Base-by-base conservation (phyloP, 1,140 invertebrate genomes). In the Ylistrum balloti region DNA sequence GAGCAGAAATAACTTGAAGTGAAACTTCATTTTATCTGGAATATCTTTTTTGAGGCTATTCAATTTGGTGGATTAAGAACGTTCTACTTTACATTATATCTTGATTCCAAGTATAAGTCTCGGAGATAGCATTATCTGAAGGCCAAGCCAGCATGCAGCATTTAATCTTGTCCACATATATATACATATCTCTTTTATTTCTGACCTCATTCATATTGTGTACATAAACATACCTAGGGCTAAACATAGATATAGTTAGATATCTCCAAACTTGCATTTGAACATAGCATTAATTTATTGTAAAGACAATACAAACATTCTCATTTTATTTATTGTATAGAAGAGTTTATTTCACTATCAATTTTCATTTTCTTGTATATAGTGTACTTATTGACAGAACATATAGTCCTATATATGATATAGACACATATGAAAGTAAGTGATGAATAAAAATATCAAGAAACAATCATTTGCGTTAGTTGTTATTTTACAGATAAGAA, bases 361-460 rank as follows among this genome's bases (percentile, higher is more conserved):
- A 74, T 74, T 74, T 74, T 74, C 56, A 74, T 74, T 74, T 74
- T 74, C 56, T 74, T 74, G 56, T 74, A 74, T n/a, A 74, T 28
- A 74, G 5, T 28, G 56, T 74, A 74, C n/a, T n/a, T n/a, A n/a
- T n/a, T 74, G 56, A 74, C n/a, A 28, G 56, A 74, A 38, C 35
- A 5, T 74, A 74, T 74, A 74, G 56, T 74, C 56, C 56, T 74
- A 74, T 74, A 74, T 74, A 74, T 74, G 22, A 74, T 74, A 74
- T 74, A 74, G 56, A 74, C 56, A 17, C 45, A 74, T 74, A 74
- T 74, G 56, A 74, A 74, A 74, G 56, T n/a, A 74, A 74, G 56
- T 74, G 56, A 74, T 74, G 3, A 87, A 41, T 41, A 87, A 87
- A 41, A 28, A 28, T n/a, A 87, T 34, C 33, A 35, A 35, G 38